phyloP scores from a whole-genome alignment of 2,888 invertebrate species.

The Ophion costatus region DNA sequence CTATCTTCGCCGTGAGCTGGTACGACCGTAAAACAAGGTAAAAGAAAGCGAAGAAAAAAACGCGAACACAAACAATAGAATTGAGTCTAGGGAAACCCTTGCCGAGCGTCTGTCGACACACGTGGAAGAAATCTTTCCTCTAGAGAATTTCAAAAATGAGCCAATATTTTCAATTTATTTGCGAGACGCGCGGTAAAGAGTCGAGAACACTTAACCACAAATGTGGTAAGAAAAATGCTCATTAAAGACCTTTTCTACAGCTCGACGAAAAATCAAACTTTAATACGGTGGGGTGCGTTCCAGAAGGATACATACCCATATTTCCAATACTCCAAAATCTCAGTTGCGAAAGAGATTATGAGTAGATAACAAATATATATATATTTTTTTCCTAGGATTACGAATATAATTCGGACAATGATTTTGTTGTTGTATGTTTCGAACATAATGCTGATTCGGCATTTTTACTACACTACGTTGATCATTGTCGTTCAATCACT shows the following conservation, averaged over 20 bases:
- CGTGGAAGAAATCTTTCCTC: neutral
- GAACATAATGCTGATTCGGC: too few species aligned
- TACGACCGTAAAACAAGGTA: constrained; percentile 8
- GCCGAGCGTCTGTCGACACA: neutral
- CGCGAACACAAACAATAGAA: neutral
- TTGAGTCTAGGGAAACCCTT: neutral
- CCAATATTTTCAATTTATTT: constrained; percentile 44
- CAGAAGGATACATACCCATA: neutral
- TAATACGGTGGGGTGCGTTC: too few species aligned
- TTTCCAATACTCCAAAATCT: too few species aligned
- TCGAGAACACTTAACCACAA: constrained; percentile 3
- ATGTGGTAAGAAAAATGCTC: constrained; percentile 2
- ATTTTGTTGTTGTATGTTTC: too few species aligned
- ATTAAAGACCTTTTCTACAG: neutral
- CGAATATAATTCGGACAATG: too few species aligned
- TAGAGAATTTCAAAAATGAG: neutral
- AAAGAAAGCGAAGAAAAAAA: neutral
- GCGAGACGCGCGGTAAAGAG: neutral
- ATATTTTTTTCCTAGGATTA: too few species aligned
- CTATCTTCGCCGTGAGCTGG: neutral
- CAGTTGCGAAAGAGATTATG: too few species aligned
- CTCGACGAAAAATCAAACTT: too few species aligned
- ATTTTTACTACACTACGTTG: too few species aligned
- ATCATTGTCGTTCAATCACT: too few species aligned
- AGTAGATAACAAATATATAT: too few species aligned